A percentile compares a stretch with the other conserved stretches of the same genome.
Evolutionary conservation across 2,797 vertebrate species (phyloP).

Genomic region (Gymnodraco acuticeps): DNA sequence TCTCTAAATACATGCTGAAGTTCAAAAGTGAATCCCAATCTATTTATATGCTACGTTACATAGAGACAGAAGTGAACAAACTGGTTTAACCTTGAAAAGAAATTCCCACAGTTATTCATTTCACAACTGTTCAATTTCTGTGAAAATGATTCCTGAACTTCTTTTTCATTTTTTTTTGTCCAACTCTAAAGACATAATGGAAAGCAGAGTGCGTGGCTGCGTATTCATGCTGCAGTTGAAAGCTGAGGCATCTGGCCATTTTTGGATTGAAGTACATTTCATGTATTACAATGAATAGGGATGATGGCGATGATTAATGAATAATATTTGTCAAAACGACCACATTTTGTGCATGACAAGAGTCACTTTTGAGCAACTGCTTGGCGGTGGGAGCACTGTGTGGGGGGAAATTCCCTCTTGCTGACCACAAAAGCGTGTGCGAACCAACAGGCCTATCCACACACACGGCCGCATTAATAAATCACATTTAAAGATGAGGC

Average conservation of each 20-base stretch:
- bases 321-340: slow-evolving; percentile 63
- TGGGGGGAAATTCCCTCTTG: slow-evolving; percentile 39
- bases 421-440: slow-evolving; percentile 59
- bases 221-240: slow-evolving; percentile 27
- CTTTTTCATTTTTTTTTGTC: slow-evolving; percentile 35
- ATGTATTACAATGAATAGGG: slow-evolving; percentile 48
- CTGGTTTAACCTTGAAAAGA: slow-evolving; percentile 8
- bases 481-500: slow-evolving; percentile 53
- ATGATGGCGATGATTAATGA: slow-evolving; percentile 50
- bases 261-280: slow-evolving; percentile 42
- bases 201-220: slow-evolving; percentile 9
- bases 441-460: slow-evolving; percentile 57
- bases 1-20: not conserved
- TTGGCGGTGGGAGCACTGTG: slow-evolving; percentile 43
- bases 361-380: slow-evolving; percentile 50
- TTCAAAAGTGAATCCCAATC: not conserved
- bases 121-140: slow-evolving; percentile 22
- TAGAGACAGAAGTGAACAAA: not conserved
- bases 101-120: slow-evolving; percentile 33
- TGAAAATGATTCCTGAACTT: slow-evolving; percentile 3
- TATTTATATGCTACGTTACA: not conserved
- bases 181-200: slow-evolving; percentile 6
- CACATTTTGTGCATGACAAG: slow-evolving; percentile 52
- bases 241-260: slow-evolving; percentile 46
- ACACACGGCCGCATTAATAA: slow-evolving; percentile 68